Conservation (phyloP, 2,888 invertebrate genomes). For the Bruchidius siliquastri region DNA sequence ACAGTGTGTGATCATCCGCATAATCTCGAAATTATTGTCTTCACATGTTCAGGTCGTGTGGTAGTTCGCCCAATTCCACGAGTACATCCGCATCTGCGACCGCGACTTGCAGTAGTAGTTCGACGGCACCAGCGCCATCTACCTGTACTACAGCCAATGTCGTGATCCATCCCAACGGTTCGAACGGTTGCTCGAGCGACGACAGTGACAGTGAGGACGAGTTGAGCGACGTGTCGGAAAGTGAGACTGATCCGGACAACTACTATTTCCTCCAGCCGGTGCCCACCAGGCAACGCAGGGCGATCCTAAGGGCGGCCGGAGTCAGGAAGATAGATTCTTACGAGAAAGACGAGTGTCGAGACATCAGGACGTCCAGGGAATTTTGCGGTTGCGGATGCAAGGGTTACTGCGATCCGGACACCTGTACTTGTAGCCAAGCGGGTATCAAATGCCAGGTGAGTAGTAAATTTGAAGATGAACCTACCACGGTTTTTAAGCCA, state of each 20-base stretch:
- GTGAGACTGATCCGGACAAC: constrained; percentile 82
- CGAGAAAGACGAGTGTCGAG: constrained; percentile 92
- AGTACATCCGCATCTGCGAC: constrained; percentile 41
- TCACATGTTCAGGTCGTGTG: background rate
- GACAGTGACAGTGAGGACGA: constrained; percentile 85
- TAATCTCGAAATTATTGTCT: no score
- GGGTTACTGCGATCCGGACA: constrained; percentile 91
- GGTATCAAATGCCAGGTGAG: constrained; percentile 91
- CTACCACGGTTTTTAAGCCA: no score
- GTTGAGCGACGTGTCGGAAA: constrained; percentile 73
- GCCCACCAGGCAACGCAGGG: constrained; percentile 83
- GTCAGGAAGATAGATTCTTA: constrained; percentile 87
- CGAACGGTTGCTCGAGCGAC: constrained; percentile 53
- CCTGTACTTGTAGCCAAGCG: constrained; percentile 88
- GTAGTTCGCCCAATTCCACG: background rate
- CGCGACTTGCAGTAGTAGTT: constrained; percentile 51
- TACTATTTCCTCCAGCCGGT: constrained; percentile 91
- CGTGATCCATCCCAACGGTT: background rate
- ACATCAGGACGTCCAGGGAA: constrained; percentile 87
- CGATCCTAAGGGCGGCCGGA: constrained; percentile 85
- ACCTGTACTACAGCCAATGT: background rate
- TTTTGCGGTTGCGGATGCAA: constrained; percentile 92
- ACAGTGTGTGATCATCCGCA: no score
- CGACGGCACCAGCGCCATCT: constrained; percentile 51
- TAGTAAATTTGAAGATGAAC: no score